Evolutionary conservation across 1,140 invertebrate species (phyloP).

Genomic region (Chlorops oryzae): DNA sequence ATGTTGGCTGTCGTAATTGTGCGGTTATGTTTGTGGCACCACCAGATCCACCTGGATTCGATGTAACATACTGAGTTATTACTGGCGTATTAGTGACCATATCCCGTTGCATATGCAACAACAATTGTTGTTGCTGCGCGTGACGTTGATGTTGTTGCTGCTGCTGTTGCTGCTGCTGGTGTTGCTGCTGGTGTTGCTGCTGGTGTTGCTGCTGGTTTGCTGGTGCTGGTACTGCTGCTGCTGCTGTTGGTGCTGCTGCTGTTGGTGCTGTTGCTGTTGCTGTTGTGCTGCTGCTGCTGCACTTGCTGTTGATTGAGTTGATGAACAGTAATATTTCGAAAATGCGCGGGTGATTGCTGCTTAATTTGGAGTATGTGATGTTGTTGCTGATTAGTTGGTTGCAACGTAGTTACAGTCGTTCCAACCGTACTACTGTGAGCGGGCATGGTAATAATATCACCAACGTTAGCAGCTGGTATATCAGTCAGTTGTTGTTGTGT

Average conservation of each 20-base stretch:
- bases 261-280: constrained; percentile 14
- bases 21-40: constrained; percentile 9
- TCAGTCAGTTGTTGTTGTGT: constrained; percentile 26
- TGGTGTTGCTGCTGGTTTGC: constrained; percentile 13
- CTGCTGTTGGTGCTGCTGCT: constrained; percentile 5
- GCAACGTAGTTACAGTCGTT: neutral
- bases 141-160: constrained; percentile 2
- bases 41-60: constrained; percentile 3
- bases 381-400: constrained; percentile 17
- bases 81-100: constrained; percentile 15
- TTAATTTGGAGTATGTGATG: constrained; percentile 21
- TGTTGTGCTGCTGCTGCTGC: constrained; percentile 28
- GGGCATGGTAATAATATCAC: constrained; percentile 39
- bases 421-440: no score
- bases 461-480: constrained; percentile 21
- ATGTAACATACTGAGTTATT: constrained; percentile 22
- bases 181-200: constrained; percentile 4
- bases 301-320: constrained; percentile 17
- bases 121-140: constrained; percentile 26
- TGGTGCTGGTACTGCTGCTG: constrained; percentile 27
- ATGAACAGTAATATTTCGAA: constrained; percentile 39
- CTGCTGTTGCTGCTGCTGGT: neutral
- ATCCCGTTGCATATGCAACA: constrained; percentile 40
- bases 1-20: constrained; percentile 21
- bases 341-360: constrained; percentile 17